Percentiles rank a stretch among this genome's conserved stretches.
Evolutionary conservation across 1,140 invertebrate genomes (phyloP).

Genomic region (Uloborus diversus): DNA sequence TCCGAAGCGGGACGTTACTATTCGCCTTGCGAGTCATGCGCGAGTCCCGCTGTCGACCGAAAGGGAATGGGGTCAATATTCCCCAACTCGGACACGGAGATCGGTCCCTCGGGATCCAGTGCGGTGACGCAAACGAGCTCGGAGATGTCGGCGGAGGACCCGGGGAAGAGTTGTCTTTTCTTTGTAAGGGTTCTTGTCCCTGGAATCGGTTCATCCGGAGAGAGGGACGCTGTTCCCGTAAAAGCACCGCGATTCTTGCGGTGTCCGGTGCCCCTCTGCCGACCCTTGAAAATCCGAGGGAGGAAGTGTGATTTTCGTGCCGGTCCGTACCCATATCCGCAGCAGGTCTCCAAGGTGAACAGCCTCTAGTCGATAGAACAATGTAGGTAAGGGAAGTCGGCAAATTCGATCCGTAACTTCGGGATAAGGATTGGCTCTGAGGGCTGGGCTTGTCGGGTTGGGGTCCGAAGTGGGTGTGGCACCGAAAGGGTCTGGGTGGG

Average conservation of each 20-base stretch:
- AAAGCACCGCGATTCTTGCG: constrained; percentile 63
- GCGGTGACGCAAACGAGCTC: constrained; percentile 55
- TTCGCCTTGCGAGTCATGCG: too few relatives aligned
- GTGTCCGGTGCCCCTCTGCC: constrained; percentile 64
- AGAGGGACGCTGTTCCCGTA: too few relatives aligned
- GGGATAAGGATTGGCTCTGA: constrained; percentile 76
- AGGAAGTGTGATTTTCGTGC: constrained; percentile 63
- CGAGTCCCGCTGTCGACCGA: constrained; percentile 19
- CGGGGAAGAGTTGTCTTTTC: constrained; percentile 34
- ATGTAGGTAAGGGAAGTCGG: constrained; percentile 69
- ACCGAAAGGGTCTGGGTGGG: constrained; percentile 57
- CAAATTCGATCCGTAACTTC: constrained; percentile 70
- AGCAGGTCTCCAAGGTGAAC: constrained; percentile 67
- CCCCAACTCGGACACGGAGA: constrained; percentile 66
- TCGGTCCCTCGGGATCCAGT: constrained; percentile 49
- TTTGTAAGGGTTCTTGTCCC: too few relatives aligned
- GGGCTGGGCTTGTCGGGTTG: constrained; percentile 75
- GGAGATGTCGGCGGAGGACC: constrained; percentile 32
- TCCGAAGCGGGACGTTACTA: constrained; percentile 59
- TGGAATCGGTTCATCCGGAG: too few relatives aligned
- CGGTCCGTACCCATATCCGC: constrained; percentile 66
- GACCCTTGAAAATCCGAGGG: constrained; percentile 60
- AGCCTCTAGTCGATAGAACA: constrained; percentile 69
- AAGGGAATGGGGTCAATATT: constrained; percentile 70
- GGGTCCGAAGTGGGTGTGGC: constrained; percentile 34